Evolutionary conservation across 1,140 invertebrate genomes (phyloP), one percentile per base, ranked within the genome.

Genomic region (Carposina sasakii): DNA sequence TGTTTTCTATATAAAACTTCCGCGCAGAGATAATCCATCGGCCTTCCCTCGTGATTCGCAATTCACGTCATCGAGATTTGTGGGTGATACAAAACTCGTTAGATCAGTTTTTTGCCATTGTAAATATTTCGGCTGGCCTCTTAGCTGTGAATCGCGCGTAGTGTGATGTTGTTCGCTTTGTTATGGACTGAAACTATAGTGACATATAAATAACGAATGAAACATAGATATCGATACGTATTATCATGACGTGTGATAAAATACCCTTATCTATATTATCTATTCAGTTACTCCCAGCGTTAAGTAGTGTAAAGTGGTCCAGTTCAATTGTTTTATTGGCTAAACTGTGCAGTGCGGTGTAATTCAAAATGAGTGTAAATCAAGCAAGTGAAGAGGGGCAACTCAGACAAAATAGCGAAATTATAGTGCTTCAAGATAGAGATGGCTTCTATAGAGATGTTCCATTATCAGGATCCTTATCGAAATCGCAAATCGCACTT

Each of bases 401-500:
- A 15, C 9, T 17, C 33, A 16, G n/a, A n/a, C n/a, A n/a, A 16
- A 16, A 34, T 2, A 16, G 19, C 33, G 33, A 16, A 13, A 8
- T 34, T n/a, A 16, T 2, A 34, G 33, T 34, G 33, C 19, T 58
- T n/a, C n/a, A 61, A 21, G 75, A 81, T 49, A 71, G 79, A 19
- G 64, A 71, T 44, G 63, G 67, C 42, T 71, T 74, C 55, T 76
- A 71, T 17, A 67, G 64, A 50, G 68, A 78, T 55, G 63, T 78
- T 23, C 71, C 71, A 4, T 24, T 50, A 15, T 73, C 76, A 2
- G 73, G 70, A 20, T 70, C 68, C 17, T 55, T 78, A 54, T 76
- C 77, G 4, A 81, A 67, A 61, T 83, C 79, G 4, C 49, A 75
- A 5, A 40, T 72, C 21, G 79, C 79, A 4, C 52, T 81, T 21